Evolutionary conservation across 2,113 vertebrate species (phyloP), one percentile per base, ranked within the genome.

Genomic region (Tachycineta bicolor): DNA sequence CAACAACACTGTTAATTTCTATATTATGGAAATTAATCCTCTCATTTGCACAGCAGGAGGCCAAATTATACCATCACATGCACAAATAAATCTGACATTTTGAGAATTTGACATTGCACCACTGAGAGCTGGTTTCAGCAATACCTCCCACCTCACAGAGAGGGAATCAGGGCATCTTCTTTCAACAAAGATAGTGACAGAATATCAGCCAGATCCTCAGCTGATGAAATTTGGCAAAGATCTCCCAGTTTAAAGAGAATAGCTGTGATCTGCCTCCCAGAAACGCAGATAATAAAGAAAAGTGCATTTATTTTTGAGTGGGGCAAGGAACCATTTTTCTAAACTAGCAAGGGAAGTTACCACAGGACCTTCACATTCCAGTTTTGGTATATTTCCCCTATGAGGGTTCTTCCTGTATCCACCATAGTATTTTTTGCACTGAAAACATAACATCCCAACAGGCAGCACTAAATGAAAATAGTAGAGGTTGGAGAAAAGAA

Each of bases 21-120:
- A 13, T 70, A 76, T 81, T 89, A 89, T 85, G 80, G 55, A 96
- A 58, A 91, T 81, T 90, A 87, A 96, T 95, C 91, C 59, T 80
- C 85, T 96, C 78, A 92, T 93, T 94, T 93, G 37, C 77, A 93
- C 77, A 78, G 74, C 73, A 85, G 69, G 73, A 79, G 76, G 23
- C 77, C 74, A 90, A 71, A 91, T 96, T 97, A 83, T 77, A 97
- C 83, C 53, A 83, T 49, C 49, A 90, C 43, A 95, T 14, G 29
- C 46, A 62, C 50, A 96, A 88, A 90, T 87, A 76, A 71, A 71
- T 76, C 75, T 85, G 89, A 63, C 80, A 89, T 93, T 93, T 88
- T 81, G 49, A 94, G 68, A 90, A 87, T 83, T 50, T 91, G 64
- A 87, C 56, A 78, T 59, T 70, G 70, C 41, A 90, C 46, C 64